Conservation (phyloP, 1,140 invertebrate genomes). For the Phocides pigmalion region DNA sequence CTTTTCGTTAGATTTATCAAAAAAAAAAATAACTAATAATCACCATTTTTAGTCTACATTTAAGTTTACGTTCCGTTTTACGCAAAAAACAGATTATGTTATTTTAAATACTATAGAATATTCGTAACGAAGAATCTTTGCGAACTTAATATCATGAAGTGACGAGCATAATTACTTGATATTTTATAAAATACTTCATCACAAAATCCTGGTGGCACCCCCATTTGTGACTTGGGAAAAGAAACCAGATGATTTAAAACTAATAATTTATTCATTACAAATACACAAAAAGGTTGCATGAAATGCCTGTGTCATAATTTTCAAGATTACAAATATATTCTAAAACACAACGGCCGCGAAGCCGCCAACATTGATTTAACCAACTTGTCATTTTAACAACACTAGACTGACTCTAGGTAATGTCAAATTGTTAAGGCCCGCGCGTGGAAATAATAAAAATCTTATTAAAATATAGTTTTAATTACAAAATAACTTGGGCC, state of each 20-base stretch:
- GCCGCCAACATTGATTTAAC: slow-evolving; percentile 38
- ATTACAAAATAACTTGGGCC: slow-evolving; percentile 41
- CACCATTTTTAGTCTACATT: no score
- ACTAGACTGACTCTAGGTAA: slow-evolving; percentile 79
- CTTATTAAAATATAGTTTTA: slow-evolving; percentile 48
- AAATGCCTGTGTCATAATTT: slow-evolving; percentile 59
- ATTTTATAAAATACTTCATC: no score
- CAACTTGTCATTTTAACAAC: slow-evolving; percentile 82
- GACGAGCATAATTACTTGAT: no score
- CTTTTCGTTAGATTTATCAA: no score
- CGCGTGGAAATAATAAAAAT: slow-evolving; percentile 44
- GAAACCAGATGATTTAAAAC: slow-evolving; percentile 49
- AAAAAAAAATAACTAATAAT: no score
- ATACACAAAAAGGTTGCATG: slow-evolving; percentile 57
- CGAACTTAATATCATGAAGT: no score
- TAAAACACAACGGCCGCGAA: slow-evolving; percentile 39
- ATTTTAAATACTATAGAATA: no score
- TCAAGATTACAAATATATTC: slow-evolving; percentile 53
- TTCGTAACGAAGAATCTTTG: no score
- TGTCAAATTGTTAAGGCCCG: slow-evolving; percentile 72
- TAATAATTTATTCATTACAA: slow-evolving; percentile 62
- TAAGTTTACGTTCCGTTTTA: no score
- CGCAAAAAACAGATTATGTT: no score
- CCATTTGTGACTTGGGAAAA: slow-evolving; percentile 49
- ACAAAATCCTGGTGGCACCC: no score